phyloP scores from a whole-genome alignment of 2,888 invertebrate genomes.

The Phortica okadai region DNA sequence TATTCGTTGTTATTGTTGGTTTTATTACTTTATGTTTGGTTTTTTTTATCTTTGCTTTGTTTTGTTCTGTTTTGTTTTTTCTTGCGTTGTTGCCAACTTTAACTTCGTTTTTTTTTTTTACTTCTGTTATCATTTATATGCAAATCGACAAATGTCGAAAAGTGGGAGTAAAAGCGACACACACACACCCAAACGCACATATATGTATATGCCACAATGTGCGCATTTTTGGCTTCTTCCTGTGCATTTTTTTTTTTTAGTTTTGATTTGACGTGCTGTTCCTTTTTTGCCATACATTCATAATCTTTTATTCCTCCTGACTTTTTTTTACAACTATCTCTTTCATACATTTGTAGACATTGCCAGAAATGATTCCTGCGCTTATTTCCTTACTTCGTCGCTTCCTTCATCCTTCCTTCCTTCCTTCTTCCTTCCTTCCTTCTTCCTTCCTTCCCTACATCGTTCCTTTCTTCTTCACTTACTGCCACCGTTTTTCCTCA shows the following conservation, averaged over 20 bases:
- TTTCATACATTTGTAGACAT: neutral
- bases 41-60: constrained; percentile 37
- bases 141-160: constrained; percentile 56
- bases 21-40: constrained; percentile 34
- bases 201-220: constrained; percentile 37
- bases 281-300: neutral
- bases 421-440: no score
- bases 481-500: neutral
- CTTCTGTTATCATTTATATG: constrained; percentile 71
- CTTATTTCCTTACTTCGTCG: neutral
- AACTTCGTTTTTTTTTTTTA: constrained; percentile 70
- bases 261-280: neutral
- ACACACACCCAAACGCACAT: constrained; percentile 35
- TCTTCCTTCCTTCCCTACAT: no score
- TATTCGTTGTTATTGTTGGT: neutral
- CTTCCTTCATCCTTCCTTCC: neutral
- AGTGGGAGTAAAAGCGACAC: neutral
- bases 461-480: neutral
- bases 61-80: constrained; percentile 31
- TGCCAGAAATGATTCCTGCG: neutral
- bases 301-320: no score
- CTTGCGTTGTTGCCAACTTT: constrained; percentile 53
- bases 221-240: constrained; percentile 28
- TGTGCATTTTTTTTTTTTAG: neutral
- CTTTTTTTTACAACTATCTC: neutral